A percentile compares a stretch with the other conserved stretches of the same genome.
Evolutionary conservation across 2,888 invertebrate genomes (phyloP).

Genomic region (Mesoligia furuncula): DNA sequence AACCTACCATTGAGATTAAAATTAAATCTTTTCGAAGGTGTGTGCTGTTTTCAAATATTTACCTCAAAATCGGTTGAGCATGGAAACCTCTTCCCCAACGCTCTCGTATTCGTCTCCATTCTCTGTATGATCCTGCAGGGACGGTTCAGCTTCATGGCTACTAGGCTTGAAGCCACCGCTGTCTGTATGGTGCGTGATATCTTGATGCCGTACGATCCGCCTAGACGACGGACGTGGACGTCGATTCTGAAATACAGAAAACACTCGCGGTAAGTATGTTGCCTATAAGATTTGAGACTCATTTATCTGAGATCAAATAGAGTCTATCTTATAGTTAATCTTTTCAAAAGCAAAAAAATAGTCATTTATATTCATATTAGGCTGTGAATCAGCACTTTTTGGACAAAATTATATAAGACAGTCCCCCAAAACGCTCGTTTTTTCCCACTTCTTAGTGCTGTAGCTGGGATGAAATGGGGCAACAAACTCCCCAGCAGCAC

Average conservation of each 20-base stretch:
- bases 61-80: constrained; percentile 68
- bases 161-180: constrained; percentile 92
- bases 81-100: constrained; percentile 84
- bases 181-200: constrained; percentile 89
- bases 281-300: neutral
- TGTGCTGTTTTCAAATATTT: neutral
- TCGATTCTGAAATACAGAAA: constrained; percentile 73
- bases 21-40: no score
- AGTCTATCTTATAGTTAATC: neutral
- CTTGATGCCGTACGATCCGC: constrained; percentile 94
- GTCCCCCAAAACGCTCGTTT: no score
- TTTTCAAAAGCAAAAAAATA: neutral
- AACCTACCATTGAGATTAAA: no score
- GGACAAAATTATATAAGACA: no score
- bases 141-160: constrained; percentile 89
- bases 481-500: neutral
- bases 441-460: neutral
- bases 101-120: constrained; percentile 82
- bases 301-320: neutral
- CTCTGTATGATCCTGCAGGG: constrained; percentile 92
- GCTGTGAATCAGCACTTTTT: no score
- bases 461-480: neutral
- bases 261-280: no score
- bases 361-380: neutral
- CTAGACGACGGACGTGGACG: constrained; percentile 54